Percentiles rank a stretch among this genome's conserved stretches.
These are phyloP conservation scores for Leucophora obtusa DNA, from an alignment of 2,888 invertebrate species.

Conservation along the genomic window DNA sequence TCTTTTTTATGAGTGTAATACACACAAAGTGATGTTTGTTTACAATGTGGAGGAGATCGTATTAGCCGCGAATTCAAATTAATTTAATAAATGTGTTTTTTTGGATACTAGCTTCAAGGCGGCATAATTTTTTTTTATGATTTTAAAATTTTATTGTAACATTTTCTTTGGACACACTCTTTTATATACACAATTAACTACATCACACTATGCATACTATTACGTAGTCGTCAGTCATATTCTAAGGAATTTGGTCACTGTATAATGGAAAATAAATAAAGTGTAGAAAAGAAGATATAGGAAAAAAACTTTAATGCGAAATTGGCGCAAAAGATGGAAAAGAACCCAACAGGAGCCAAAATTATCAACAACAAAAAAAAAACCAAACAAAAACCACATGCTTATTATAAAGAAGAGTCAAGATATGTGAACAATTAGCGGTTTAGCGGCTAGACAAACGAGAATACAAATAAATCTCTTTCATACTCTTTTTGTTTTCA, in stretches of 20 bases:
- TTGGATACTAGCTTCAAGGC: no score
- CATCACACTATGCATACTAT: slow-evolving; percentile 27
- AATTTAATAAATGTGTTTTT: no score
- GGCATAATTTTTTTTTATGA: no score
- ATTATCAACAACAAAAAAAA: background rate
- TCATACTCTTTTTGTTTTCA: slow-evolving; percentile 4
- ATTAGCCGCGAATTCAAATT: no score
- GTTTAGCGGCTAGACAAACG: background rate
- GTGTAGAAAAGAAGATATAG: slow-evolving; percentile 15
- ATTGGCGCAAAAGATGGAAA: slow-evolving; percentile 56
- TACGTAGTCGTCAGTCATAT: slow-evolving; percentile 49
- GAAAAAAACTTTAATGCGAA: slow-evolving; percentile 18
- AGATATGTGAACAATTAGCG: background rate
- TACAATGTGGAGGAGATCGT: no score
- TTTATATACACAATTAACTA: background rate
- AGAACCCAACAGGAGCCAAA: slow-evolving; percentile 6
- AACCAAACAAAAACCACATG: slow-evolving; percentile 9
- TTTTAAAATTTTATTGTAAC: background rate
- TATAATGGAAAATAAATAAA: slow-evolving; percentile 40
- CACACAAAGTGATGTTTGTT: no score
- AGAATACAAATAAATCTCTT: background rate
- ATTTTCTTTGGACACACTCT: background rate
- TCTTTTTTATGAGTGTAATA: no score
- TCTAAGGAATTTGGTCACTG: slow-evolving; percentile 58
- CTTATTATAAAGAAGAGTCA: background rate